Base-by-base conservation (phyloP, 2,888 invertebrate genomes). In the Macrosiphum euphorbiae region DNA sequence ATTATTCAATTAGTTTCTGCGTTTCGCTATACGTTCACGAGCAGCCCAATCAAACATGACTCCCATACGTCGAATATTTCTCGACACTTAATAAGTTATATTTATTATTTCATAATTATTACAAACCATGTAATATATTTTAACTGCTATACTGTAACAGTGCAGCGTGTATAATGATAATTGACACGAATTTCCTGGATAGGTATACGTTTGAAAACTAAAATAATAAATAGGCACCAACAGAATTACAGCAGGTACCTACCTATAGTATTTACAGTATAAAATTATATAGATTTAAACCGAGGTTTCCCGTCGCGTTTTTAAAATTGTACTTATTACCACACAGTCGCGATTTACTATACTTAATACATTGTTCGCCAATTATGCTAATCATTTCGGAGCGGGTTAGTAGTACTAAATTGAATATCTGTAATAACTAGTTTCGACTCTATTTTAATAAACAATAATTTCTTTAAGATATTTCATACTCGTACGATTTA, bases 391-490 rank as follows among this genome's bases (percentile, higher is more conserved):
- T 78, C 35, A 78, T 78, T 78, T 78, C 20, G 78, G 35, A 13
- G 4, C 16, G 67, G n/a, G n/a, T 78, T 78, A 78, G 35, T 78
- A 35, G 20, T 78, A 78, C 20, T 35, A 78, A 78, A 78, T 78
- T 78, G 78, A 78, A 78, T 78, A 78, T 78, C 20, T 78, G 78
- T 78, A 78, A 78, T 78, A 78, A 35, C 78, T 78, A 78, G 78
- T 78, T 78, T 78, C 78, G 35, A 78, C 8, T 78, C 11, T 10
- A 52, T 86, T 88, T 20, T 88, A 78, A 78, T 78, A 35, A 78
- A 35, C 35, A 41, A 78, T 78, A 20, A 78, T 78, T 20, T 78
- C 20, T 78, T 78, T 78, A 35, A 78, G 35, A 41, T 78, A 78
- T 78, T 35, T 78, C 8, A 78, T 35, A 78, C 35, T 35, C 20